These are phyloP conservation scores for Diarsia rubi DNA, from an alignment of 2,888 invertebrate species.

Conservation along the genomic window DNA sequence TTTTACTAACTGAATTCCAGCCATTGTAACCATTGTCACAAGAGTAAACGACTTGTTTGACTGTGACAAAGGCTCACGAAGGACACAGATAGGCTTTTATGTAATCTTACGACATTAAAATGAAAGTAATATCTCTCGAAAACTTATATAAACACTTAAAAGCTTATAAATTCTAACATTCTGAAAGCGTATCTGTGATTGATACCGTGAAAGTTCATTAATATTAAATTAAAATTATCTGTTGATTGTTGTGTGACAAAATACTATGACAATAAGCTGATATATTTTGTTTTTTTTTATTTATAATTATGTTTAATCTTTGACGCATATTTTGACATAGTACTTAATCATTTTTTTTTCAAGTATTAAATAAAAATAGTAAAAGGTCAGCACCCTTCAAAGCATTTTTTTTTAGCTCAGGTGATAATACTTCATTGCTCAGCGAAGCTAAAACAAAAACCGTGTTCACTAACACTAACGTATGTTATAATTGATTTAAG, in stretches of 20 bases:
- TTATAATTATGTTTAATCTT: not conserved
- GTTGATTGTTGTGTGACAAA: not conserved
- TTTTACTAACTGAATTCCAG: not conserved
- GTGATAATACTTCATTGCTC: not conserved
- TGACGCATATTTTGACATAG: not conserved
- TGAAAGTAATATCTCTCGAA: not conserved
- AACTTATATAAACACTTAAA: not conserved
- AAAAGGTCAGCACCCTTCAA: not conserved
- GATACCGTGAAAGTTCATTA: not conserved
- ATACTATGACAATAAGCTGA: not conserved
- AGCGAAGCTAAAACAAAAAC: not conserved
- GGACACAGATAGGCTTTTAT: not conserved
- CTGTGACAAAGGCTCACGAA: not conserved
- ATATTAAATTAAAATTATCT: not conserved
- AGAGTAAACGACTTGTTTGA: not conserved
- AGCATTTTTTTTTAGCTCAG: not conserved
- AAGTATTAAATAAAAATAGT: too few species aligned
- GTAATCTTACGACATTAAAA: not conserved
- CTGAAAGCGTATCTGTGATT: not conserved
- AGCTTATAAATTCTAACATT: not conserved
- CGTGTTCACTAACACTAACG: not conserved
- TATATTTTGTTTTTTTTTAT: too few species aligned
- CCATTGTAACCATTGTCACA: not conserved
- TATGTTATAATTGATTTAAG: slow-evolving; percentile 20
- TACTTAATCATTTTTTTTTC: not conserved